phyloP scores from a whole-genome alignment of 2,797 vertebrate species.

The Silurus aristotelis region DNA sequence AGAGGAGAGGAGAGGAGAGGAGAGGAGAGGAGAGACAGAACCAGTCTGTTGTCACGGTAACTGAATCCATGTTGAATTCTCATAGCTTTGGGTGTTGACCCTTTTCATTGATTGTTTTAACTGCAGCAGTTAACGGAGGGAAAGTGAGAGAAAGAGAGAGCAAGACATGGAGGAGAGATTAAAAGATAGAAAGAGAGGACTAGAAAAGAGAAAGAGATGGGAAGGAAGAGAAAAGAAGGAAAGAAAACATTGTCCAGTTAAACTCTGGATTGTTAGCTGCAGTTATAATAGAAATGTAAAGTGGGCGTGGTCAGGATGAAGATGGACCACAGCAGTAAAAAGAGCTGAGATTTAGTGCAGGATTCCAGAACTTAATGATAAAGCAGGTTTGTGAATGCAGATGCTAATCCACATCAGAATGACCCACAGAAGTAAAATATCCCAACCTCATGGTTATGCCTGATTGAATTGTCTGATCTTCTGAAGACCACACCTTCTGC shows the following conservation, averaged over 20 bases:
- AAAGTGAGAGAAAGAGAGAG: background rate
- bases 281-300: background rate
- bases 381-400: background rate
- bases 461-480: background rate
- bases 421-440: background rate
- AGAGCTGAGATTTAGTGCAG: background rate
- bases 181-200: background rate
- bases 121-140: background rate
- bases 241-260: too few relatives aligned
- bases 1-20: background rate
- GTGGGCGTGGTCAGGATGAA: background rate
- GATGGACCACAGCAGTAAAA: background rate
- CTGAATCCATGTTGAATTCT: conserved; percentile 1
- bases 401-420: background rate
- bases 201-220: background rate
- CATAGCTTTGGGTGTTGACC: background rate
- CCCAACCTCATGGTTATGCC: background rate
- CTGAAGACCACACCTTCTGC: background rate
- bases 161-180: background rate
- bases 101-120: conserved; percentile 9
- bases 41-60: background rate
- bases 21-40: background rate
- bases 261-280: background rate
- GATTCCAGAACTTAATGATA: too few relatives aligned
- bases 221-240: too few relatives aligned